A percentile compares a stretch with the other conserved stretches of the same genome.
phyloP scores from a whole-genome alignment of 2,113 vertebrate species.

The Vulpes lagopus region DNA sequence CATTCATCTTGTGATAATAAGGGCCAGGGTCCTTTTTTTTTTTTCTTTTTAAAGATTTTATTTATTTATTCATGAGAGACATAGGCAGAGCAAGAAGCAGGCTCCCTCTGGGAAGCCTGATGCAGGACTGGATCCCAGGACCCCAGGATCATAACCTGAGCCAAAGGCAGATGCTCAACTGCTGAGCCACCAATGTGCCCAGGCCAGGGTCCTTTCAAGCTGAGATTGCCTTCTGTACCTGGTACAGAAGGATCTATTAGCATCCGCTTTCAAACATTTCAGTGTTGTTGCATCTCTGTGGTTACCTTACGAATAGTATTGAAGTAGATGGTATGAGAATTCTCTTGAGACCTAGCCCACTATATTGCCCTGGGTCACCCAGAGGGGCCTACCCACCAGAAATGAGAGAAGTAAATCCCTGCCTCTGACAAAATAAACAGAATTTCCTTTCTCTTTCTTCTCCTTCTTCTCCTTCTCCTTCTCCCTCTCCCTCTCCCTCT shows the following conservation, averaged over 20 bases:
- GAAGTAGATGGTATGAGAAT: neutral
- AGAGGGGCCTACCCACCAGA: neutral
- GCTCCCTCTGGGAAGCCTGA: no score
- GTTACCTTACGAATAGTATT: neutral
- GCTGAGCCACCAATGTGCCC: no score
- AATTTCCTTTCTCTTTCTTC: neutral
- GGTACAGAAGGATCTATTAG: neutral
- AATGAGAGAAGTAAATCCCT: conserved; percentile 33
- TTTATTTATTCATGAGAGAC: no score
- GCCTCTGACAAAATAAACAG: neutral
- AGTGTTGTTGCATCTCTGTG: neutral
- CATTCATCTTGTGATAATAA: conserved; percentile 13
- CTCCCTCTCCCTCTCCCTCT: no score
- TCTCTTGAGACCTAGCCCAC: neutral
- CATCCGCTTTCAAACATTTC: neutral
- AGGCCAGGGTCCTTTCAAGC: neutral
- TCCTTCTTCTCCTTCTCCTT: no score
- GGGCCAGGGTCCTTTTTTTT: neutral
- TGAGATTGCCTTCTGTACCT: neutral
- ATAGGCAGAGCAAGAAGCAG: no score
- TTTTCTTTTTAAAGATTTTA: no score
- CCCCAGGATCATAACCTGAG: no score
- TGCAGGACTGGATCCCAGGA: no score
- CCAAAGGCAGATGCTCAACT: no score
- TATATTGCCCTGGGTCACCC: neutral